These are phyloP conservation scores for Epistrophe grossulariae DNA, from an alignment of 2,888 invertebrate species.

Conservation along the genomic window DNA sequence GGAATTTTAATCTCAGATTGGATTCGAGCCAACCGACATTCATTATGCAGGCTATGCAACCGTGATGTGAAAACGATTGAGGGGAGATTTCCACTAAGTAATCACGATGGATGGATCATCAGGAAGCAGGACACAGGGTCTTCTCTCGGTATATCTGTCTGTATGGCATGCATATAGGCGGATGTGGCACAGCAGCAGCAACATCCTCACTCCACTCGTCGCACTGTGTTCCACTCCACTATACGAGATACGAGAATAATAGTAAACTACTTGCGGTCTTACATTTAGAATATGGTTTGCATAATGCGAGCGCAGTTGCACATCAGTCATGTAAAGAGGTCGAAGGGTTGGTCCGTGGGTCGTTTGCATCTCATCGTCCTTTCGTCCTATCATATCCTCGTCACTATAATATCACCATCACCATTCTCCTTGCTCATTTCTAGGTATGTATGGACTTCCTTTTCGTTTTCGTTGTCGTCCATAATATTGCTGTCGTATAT, in stretches of 20 bases:
- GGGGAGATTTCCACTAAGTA: conserved; percentile 69
- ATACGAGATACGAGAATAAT: conserved; percentile 19
- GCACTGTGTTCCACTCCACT: not conserved
- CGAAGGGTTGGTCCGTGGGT: conserved; percentile 42
- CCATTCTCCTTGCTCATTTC: conserved; percentile 4
- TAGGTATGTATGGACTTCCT: conserved; percentile 4
- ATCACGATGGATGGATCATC: conserved; percentile 69
- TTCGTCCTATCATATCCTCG: not conserved
- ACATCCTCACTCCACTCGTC: not conserved
- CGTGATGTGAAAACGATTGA: conserved; percentile 73
- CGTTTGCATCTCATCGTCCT: not conserved
- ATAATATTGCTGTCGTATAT: conserved; percentile 40
- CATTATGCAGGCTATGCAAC: conserved; percentile 70
- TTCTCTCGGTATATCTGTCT: not conserved
- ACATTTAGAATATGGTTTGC: conserved; percentile 69
- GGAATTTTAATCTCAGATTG: conserved; percentile 74
- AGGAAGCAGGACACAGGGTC: conserved; percentile 48
- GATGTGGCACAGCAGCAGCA: conserved; percentile 10
- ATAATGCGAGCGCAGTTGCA: conserved; percentile 63
- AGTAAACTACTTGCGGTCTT: conserved; percentile 58
- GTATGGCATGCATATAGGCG: conserved; percentile 3
- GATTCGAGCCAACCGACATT: conserved; percentile 70
- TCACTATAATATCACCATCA: not conserved
- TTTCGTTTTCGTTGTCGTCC: conserved; percentile 25
- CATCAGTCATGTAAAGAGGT: conserved; percentile 61